Evolutionary conservation across 2,888 invertebrate genomes (phyloP), one percentile per base, ranked within the genome.

Genomic region (Yponomeuta plumbellus): DNA sequence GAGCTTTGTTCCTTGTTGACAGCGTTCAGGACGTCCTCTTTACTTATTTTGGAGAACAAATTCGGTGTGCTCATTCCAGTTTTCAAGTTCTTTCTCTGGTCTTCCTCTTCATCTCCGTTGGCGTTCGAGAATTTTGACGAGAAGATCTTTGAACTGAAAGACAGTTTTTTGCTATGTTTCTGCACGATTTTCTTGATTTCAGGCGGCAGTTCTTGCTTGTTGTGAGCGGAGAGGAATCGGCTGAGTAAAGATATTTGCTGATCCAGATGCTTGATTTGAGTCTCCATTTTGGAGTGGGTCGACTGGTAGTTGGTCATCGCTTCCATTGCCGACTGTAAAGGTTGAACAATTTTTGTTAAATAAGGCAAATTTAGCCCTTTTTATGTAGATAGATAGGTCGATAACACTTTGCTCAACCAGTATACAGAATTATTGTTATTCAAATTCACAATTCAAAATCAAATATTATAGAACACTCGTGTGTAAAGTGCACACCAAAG

Each of bases 131-230:
- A 87, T 74, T 90, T 91, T 0, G 80, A 76, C 8, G 86, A 79
- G 75, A 90, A 85, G 26, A 88, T 84, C 72, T 89, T 92, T 2
- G 83, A 94, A 76, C 81, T 76, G 70, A 91, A 91, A 0, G 88
- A 80, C 5, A 80, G 26, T 40, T 81, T 84, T 67, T 89, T 91
- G 70, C 74, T 78, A 75, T 90, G 83, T n/a, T 94, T 95, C 39
- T 95, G 93, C 0, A 96, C 89, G 61, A 97, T 94, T 70, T 95
- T 92, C 65, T 95, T 93, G 5, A 97, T 93, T 68, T 97, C 96
- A 0, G 92, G 88, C 0, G 96, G 96, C 64, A 96, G 85, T 65
- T 96, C 96, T 58, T 93, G 90, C 66, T 93, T 93, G 23, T 94
- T 92, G 66, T 96, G 79, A 5, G 93, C 92, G 8, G 94, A 92